Evolutionary conservation across 2,888 invertebrate species (phyloP), one percentile per base, ranked within the genome.

Genomic region (Dynastes grantii): DNA sequence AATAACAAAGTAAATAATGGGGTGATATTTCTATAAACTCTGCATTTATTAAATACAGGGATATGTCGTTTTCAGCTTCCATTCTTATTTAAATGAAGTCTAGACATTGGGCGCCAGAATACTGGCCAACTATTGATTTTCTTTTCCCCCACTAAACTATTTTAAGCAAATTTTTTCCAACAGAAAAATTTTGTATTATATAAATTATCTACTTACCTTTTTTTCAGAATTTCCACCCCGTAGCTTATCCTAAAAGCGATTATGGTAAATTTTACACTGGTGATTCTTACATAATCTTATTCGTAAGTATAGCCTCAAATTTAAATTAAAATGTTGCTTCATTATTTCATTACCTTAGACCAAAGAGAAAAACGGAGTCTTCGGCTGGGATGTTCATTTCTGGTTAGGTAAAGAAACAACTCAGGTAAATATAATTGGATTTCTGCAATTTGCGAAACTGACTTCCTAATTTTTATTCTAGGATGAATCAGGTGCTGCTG

Each of bases 191-290:
- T 32, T 32, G 16, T 55, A 5, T n/a, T n/a, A 13, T 16, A 45
- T 45, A 1, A 1, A 45, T 45, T 45, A 45, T 9, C 8, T 11
- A 45, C 11, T 45, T 45, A 11, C 11, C 1, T 45, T 45, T 61
- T 27, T 61, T 61, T 29, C 90, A 96, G 94, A 93, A 95, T 84
- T 97, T 96, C 86, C 93, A 95, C 83, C 94, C 96, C 2, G 94
- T 94, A 0, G 90, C 92, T 0, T 94, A 96, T 71, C 92, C 95
- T 0, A 90, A 91, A 79, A 91, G 90, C 65, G 94, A 96, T 82
- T 93, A 92, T 86, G 97, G 97, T 2, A 95, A 95, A 88, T 97
- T 97, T 89, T 94, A 93, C 87, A 93, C 93, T 77, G 97, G 97
- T 0, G 97, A 97, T 86, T 96, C 96, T 0, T 97, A 96, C 87